Evolutionary conservation across 2,797 vertebrate genomes (phyloP).

Genomic region (Girardinus metallicus): DNA sequence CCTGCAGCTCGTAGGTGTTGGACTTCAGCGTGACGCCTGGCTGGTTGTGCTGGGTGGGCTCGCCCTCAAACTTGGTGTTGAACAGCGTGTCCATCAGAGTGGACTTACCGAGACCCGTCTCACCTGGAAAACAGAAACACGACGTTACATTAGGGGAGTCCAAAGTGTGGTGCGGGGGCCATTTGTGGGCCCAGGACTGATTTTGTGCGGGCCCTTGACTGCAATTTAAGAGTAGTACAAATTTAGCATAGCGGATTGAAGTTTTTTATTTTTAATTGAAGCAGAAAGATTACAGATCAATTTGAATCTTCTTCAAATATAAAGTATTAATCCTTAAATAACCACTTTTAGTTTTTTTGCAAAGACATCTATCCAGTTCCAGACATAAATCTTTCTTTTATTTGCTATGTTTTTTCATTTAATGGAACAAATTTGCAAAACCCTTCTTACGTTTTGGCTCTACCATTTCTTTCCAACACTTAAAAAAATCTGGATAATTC

Average conservation of each 20-base stretch:
- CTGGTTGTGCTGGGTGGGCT: conserved; percentile 93
- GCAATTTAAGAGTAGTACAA: background rate
- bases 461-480: background rate
- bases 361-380: background rate
- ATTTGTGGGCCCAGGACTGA: background rate
- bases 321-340: background rate
- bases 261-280: background rate
- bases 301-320: background rate
- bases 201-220: background rate
- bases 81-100: conserved; percentile 98
- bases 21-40: conserved; percentile 95
- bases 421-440: background rate
- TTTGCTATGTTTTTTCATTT: background rate
- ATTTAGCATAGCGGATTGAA: too few relatives aligned
- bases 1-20: conserved; percentile 94
- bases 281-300: background rate
- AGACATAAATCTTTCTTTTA: background rate
- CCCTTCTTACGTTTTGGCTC: background rate
- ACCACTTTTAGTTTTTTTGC: background rate
- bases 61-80: conserved; percentile 97
- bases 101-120: conserved; percentile 97
- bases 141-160: background rate
- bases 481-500: background rate
- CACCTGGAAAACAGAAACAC: conserved; percentile 79
- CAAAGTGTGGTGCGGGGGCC: background rate